Evolutionary conservation across 2,888 invertebrate species (phyloP), one percentile per base, ranked within the genome.

Genomic region (Tigriopus californicus): DNA sequence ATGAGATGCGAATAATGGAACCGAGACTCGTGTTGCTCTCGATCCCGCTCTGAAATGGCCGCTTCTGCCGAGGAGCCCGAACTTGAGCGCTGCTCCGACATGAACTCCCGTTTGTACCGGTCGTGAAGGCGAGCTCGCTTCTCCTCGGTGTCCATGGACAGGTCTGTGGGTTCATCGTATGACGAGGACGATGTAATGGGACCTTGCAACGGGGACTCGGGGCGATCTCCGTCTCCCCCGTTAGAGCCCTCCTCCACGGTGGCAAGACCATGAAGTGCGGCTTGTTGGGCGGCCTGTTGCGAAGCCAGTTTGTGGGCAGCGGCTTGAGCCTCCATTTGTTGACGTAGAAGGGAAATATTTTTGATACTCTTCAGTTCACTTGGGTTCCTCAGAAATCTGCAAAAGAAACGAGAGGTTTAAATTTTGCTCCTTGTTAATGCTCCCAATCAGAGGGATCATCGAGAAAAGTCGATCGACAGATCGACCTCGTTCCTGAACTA

Each of bases 311-410:
- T 49, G 15, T 51, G 51, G 24, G 59, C 59, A 10, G 51, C 52
- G 24, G 59, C 59, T 41, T 59, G 59, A 15, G 59, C 59, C n/a
- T 59, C 59, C 59, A 59, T 59, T 49, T 59, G 59, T 25, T 59
- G 59, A 20, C 89, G 77, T 65, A 91, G 73, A 62, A 89, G 74
- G 10, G 89, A 89, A 67, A 90, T 89, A 70, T 90, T 90, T 71
- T 90, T 90, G 64, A 92, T 91, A 71, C 86, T 90, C 69, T 91
- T 91, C 67, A 94, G 76, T 73, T 90, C 91, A 44, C 86, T 85
- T 58, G 92, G 91, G 71, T 91, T 90, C 64, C 91, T 80, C 65
- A 94, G 76, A 72, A 94, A 92, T 71, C 88, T 88, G 73, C 10
- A 72, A 69, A 64, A 61, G 66, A 62, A n/a, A n/a, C n/a, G n/a